Evolutionary conservation across 2,113 vertebrate species (phyloP), one percentile per base, ranked within the genome.

Genomic region (Petrocephalus zakoni): DNA sequence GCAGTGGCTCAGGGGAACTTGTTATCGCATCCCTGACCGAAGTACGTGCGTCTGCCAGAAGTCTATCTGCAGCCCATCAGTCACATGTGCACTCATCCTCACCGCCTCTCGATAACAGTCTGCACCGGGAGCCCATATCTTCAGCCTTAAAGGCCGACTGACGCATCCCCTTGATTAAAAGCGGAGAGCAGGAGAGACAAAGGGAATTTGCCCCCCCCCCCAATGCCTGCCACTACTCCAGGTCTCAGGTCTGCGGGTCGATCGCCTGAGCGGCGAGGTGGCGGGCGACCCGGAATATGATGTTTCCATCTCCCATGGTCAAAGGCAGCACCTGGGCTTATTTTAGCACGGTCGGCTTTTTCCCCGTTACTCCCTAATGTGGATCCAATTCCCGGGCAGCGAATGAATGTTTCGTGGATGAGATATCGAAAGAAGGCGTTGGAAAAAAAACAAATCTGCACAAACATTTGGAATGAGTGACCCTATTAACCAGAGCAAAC

Each of bases 1-100:
- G 89, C 90, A 84, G 85, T 51, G 72, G 89, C 90, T 89, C 91
- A 10, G 87, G 90, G 91, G 90, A 91, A 88, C 90, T 89, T 92
- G 89, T 91, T 90, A 90, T 92, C 90, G 88, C 85, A 88, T 88
- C 85, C 81, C 87, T 89, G 85, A 68, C 92, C 90, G 89, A 88
- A 90, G 87, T 84, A 61, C 68, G 68, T 46, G 19, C 81, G 84
- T 21, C 90, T 91, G 89, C 90, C 92, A 91, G 90, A 88, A 89
- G 58, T 88, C 89, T 88, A 86, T 90, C 90, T 85, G 19, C 55
- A 89, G 53, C 88, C 64, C 87, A 91, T 92, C 91, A 92, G 90
- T 92, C 91, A 91, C 53, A 58, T 46, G 52, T 87, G 89, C 85
- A 61, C 87, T 90, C 90, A 91, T 84, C 90, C 91, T 75, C 88